Evolutionary conservation across 2,113 vertebrate species (phyloP), one percentile per base, ranked within the genome.

Genomic region (Macaca mulatta): DNA sequence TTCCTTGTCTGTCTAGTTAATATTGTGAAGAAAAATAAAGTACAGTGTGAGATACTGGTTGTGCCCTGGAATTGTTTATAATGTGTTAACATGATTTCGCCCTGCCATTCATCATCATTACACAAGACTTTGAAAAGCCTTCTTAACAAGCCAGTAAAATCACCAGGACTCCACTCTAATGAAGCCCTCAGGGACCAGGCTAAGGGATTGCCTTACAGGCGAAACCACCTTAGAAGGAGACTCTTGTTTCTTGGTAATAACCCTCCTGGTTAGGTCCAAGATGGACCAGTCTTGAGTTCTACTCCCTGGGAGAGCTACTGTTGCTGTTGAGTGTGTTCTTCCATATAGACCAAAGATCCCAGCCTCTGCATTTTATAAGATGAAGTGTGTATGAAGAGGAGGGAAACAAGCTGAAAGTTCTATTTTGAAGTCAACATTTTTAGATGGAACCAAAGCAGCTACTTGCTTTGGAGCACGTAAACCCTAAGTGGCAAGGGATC

Each of bases 21-120:
- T 98, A 98, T 98, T 98, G 97, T 98, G 97, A 97, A 98, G 97
- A 97, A 97, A 98, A 98, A 98, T 98, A 98, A 98, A 98, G 96
- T 97, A 98, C 97, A 98, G 96, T 97, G 98, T 98, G 98, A 98
- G 96, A 96, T 96, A 97, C 32, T 92, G 61, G 89, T 25, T 97
- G 97, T 97, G 78, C 87, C 96, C 94, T 98, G 89, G 88, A 84
- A 89, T 97, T 97, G 85, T 90, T 98, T 93, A 94, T 87, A 90
- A 89, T 32, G 67, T 35, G n/a, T 48, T 50, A 27, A 13, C 45
- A 3, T 43, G 25, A 50, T 72, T 96, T 90, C 45, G 5, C 30
- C 40, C 82, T 38, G 17, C 38, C 61, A 38, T 69, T 61, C 52
- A 35, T 55, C 25, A 4, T 69, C 55, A 83, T 69, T 74, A 74